These are phyloP conservation scores for Megamerina dolium DNA, from an alignment of 2,888 invertebrate genomes.

Conservation along the genomic window DNA sequence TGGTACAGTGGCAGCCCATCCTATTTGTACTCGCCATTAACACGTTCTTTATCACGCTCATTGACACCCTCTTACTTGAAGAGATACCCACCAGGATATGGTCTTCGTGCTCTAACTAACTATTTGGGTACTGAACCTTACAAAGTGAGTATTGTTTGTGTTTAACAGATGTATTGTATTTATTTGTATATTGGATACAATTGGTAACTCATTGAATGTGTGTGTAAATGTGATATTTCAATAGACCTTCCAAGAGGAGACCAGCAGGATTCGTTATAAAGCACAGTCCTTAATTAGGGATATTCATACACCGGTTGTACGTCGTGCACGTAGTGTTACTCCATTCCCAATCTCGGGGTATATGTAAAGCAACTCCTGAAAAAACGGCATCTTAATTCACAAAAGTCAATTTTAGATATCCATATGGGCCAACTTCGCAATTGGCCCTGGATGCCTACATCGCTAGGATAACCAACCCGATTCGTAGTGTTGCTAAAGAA, in stretches of 20 bases:
- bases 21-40: constrained; percentile 36
- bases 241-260: constrained; percentile 79
- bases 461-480: constrained; percentile 60
- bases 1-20: constrained; percentile 33
- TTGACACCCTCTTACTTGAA: constrained; percentile 60
- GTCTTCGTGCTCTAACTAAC: constrained; percentile 64
- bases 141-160: constrained; percentile 55
- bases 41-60: constrained; percentile 37
- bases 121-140: constrained; percentile 72
- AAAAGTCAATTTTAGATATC: constrained; percentile 18
- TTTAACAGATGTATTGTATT: no score
- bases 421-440: constrained; percentile 48
- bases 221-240: not conserved
- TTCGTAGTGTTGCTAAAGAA: constrained; percentile 58
- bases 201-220: not conserved
- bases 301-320: constrained; percentile 69
- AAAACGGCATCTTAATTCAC: not conserved
- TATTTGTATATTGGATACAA: no score
- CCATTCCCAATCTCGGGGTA: constrained; percentile 47
- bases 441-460: constrained; percentile 62
- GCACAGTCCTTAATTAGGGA: constrained; percentile 68
- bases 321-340: constrained; percentile 59
- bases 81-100: constrained; percentile 57
- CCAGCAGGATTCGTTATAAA: constrained; percentile 72
- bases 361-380: constrained; percentile 15